Percentiles rank a stretch among this genome's conserved stretches.
phyloP scores from a whole-genome alignment of 2,113 vertebrate genomes.

The Myiozetetes cayanensis region DNA sequence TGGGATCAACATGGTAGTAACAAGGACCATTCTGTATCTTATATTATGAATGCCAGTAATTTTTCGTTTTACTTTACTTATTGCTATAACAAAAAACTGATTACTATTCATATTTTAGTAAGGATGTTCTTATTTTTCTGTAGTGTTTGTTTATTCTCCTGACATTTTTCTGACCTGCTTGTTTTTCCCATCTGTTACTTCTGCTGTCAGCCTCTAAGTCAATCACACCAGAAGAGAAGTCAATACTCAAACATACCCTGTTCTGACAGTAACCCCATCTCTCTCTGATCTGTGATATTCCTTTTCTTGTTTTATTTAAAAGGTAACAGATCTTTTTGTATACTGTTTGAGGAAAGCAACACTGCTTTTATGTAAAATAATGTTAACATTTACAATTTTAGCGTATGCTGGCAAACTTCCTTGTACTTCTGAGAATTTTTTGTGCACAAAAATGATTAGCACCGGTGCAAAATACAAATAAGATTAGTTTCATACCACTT shows the following conservation, averaged over 20 bases:
- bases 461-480: neutral
- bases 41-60: neutral
- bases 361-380: neutral
- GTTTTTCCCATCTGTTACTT: constrained; percentile 35
- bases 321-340: neutral
- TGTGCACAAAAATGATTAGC: neutral
- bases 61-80: neutral
- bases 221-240: neutral
- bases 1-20: neutral
- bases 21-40: neutral
- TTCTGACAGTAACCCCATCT: neutral
- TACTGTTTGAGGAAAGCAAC: neutral
- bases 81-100: neutral
- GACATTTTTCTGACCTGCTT: neutral
- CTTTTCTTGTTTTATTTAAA: neutral
- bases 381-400: neutral
- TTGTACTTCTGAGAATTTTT: neutral
- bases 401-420: neutral
- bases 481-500: neutral
- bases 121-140: neutral
- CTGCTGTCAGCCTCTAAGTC: neutral
- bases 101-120: neutral
- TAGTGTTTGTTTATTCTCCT: neutral
- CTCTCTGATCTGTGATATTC: neutral
- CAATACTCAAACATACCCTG: neutral